Conservation (phyloP, 2,797 vertebrate genomes). For the Acanthurus lineatus region DNA sequence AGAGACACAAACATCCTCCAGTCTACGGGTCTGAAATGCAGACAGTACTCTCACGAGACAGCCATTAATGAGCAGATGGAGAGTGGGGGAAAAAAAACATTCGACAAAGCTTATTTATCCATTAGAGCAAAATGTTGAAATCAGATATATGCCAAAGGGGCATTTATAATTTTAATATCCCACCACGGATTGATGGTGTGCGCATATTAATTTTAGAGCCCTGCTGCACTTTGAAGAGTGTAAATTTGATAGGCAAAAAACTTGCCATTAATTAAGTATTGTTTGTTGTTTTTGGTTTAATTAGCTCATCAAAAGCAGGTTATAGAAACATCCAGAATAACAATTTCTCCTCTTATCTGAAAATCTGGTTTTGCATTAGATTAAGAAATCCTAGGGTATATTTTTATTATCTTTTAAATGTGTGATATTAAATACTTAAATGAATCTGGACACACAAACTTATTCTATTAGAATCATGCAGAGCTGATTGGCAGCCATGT, state of each 20-base stretch:
- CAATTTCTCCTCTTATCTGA: not conserved
- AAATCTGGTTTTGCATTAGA: slow-evolving; percentile 11
- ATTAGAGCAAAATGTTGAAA: slow-evolving; percentile 87
- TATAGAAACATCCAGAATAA: slow-evolving; percentile 35
- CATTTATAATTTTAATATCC: slow-evolving; percentile 76
- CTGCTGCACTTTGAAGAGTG: slow-evolving; percentile 49
- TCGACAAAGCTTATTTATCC: slow-evolving; percentile 86
- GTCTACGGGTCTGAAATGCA: slow-evolving; percentile 75
- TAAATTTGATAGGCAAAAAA: slow-evolving; percentile 44
- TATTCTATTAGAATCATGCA: slow-evolving; percentile 2
- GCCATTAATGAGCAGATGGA: slow-evolving; percentile 78
- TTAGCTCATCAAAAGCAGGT: slow-evolving; percentile 38
- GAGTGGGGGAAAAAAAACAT: slow-evolving; percentile 38
- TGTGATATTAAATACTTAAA: not conserved
- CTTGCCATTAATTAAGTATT: slow-evolving; percentile 67
- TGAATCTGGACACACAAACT: slow-evolving; percentile 1
- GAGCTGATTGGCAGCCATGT: slow-evolving; percentile 6
- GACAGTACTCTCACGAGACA: slow-evolving; percentile 70
- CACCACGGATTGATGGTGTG: slow-evolving; percentile 60
- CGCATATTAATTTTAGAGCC: slow-evolving; percentile 62
- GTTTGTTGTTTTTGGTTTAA: slow-evolving; percentile 56
- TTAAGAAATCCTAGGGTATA: not conserved
- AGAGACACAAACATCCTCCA: slow-evolving; percentile 75
- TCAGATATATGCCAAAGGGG: slow-evolving; percentile 81
- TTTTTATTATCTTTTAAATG: not conserved